Evolutionary conservation across 2,113 vertebrate genomes (phyloP).

Genomic region (Phrynosoma blainvillii): DNA sequence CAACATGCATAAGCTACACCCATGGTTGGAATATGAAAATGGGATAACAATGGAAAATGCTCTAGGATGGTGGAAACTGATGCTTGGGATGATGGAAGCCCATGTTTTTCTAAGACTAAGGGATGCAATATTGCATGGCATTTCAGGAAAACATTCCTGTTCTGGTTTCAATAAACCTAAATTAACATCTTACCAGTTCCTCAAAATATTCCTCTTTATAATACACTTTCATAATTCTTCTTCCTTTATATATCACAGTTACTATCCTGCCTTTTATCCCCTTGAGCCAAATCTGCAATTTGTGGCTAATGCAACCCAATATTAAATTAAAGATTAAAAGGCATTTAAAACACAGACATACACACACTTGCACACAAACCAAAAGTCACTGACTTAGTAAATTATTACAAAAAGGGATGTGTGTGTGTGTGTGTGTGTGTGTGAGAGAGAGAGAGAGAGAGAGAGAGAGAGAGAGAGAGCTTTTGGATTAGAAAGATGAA

Average conservation of each 20-base stretch:
- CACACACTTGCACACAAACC: slow-evolving; percentile 5
- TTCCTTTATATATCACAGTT: slow-evolving; percentile 39
- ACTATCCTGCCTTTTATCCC: slow-evolving; percentile 50
- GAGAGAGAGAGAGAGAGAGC: not conserved
- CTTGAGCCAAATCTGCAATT: slow-evolving; percentile 56
- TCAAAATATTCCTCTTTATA: not conserved
- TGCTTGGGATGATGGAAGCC: not conserved
- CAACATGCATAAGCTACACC: not conserved
- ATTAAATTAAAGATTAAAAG: slow-evolving; percentile 25
- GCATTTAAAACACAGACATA: slow-evolving; percentile 42
- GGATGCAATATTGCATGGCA: slow-evolving; percentile 21
- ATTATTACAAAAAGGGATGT: slow-evolving; percentile 62
- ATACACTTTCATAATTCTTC: slow-evolving; percentile 23
- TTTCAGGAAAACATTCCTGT: slow-evolving; percentile 38
- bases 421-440: slow-evolving; percentile 6
- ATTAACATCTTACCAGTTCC: slow-evolving; percentile 31
- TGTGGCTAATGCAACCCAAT: slow-evolving; percentile 52
- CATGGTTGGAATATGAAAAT: not conserved
- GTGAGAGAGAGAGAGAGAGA: not conserved
- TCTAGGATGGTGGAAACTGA: accelerated
- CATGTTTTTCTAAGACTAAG: not conserved
- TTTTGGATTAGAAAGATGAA: slow-evolving; percentile 68
- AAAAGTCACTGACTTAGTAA: slow-evolving; percentile 64
- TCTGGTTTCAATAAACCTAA: slow-evolving; percentile 37
- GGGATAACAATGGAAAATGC: not conserved